phyloP scores from a whole-genome alignment of 2,888 invertebrate genomes.

The Sminthurinus aureus region DNA sequence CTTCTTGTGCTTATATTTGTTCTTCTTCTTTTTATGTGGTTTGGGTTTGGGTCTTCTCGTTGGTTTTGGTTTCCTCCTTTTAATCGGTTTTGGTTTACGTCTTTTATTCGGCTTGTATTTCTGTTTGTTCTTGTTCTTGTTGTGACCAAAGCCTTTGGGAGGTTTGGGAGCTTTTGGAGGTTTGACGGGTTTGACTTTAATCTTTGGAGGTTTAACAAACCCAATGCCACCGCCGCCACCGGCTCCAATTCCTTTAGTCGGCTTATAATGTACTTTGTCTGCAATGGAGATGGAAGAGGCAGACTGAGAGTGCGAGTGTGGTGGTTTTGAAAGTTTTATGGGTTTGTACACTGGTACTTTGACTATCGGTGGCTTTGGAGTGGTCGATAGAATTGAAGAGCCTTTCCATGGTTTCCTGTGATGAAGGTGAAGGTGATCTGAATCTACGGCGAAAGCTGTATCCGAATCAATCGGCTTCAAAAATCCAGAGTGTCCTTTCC shows the following conservation, averaged over 20 bases:
- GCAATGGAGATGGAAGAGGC: conserved; percentile 2
- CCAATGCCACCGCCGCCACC: too few relatives aligned
- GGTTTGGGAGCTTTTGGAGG: conserved; percentile 9
- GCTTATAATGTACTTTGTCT: background rate
- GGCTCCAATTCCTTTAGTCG: background rate
- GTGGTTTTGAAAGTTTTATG: conserved; percentile 31
- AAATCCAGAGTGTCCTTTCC: conserved; percentile 10
- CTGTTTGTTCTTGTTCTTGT: conserved; percentile 31
- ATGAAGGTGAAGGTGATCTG: background rate
- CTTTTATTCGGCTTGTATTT: conserved; percentile 26
- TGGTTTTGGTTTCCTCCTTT: conserved; percentile 7
- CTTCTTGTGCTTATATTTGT: background rate
- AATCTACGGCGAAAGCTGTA: background rate
- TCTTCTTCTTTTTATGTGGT: conserved; percentile 16
- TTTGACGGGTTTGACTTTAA: conserved; percentile 25
- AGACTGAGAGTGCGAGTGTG: background rate
- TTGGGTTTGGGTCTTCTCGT: conserved; percentile 23
- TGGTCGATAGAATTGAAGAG: background rate
- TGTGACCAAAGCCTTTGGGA: conserved; percentile 24
- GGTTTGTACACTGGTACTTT: conserved; percentile 40
- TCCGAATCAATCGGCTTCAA: conserved; percentile 29
- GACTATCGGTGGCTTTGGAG: conserved; percentile 28
- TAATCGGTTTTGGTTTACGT: conserved; percentile 13
- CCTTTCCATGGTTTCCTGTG: conserved; percentile 32
- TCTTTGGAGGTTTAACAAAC: conserved; percentile 23